These are phyloP conservation scores for Quadroppia sp. DNA, from an alignment of 2,888 invertebrate genomes.

Conservation along the genomic window DNA sequence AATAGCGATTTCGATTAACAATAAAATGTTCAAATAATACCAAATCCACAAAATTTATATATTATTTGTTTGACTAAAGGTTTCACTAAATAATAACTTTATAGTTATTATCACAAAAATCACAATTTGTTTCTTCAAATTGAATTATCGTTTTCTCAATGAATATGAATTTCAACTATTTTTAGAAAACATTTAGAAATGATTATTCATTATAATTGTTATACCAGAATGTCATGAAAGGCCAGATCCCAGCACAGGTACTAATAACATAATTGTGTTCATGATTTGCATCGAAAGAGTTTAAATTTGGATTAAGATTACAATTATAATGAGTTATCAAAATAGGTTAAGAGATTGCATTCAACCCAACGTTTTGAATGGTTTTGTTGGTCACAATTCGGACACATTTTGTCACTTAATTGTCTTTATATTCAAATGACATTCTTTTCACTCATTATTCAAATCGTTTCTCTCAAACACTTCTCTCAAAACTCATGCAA, in stretches of 20 bases:
- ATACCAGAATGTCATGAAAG: background rate
- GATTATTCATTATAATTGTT: background rate
- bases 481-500: background rate
- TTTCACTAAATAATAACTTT: no score
- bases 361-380: background rate
- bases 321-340: conserved; percentile 7
- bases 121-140: no score
- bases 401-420: background rate
- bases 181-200: background rate
- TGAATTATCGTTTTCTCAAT: no score
- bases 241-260: background rate
- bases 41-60: no score
- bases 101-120: no score
- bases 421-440: no score
- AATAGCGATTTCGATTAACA: conserved; percentile 27
- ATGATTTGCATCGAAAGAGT: background rate
- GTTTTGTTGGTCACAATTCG: no score
- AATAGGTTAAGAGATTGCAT: conserved; percentile 11
- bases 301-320: background rate
- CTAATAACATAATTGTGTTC: background rate
- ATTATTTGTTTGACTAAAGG: no score
- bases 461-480: background rate
- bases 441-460: no score
- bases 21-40: background rate
- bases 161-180: background rate